Percentiles rank a stretch among this genome's conserved stretches.
phyloP scores from a whole-genome alignment of 1,140 invertebrate genomes.

The Hirudo medicinalis region DNA sequence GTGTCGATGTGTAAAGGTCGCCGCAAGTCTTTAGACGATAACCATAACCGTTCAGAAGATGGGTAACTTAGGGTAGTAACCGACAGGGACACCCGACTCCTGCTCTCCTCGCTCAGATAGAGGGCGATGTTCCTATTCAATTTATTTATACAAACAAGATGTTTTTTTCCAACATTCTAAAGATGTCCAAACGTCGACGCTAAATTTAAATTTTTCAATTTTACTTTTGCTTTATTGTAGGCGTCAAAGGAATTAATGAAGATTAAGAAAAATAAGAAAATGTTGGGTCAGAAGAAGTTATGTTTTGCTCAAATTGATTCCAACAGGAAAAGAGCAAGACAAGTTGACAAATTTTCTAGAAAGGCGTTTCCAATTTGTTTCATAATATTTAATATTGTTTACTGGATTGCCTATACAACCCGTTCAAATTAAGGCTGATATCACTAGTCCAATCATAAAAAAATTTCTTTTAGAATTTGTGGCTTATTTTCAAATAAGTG shows the following conservation, averaged over 20 bases:
- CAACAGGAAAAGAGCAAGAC: constrained; percentile 14
- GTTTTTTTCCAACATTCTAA: no score
- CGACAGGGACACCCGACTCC: no score
- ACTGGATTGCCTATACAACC: constrained; percentile 59
- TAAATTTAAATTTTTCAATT: no score
- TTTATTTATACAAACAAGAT: no score
- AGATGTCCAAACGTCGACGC: not conserved
- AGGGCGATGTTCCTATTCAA: no score
- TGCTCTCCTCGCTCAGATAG: no score
- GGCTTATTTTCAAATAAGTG: no score
- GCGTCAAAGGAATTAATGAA: not conserved
- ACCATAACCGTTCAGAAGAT: no score
- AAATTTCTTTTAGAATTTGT: not conserved
- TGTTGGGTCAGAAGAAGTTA: not conserved
- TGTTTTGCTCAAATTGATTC: not conserved
- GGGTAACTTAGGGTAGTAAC: no score
- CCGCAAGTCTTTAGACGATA: no score
- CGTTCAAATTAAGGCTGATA: not conserved
- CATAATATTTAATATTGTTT: constrained; percentile 63
- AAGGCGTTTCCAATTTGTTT: constrained; percentile 73
- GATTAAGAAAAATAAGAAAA: not conserved
- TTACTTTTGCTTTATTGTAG: not conserved
- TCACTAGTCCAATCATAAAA: not conserved
- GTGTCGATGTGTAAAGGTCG: no score
- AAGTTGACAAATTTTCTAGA: constrained; percentile 61